Conservation (phyloP, 2,888 invertebrate species). For the Heteromyza rotundicornis region DNA sequence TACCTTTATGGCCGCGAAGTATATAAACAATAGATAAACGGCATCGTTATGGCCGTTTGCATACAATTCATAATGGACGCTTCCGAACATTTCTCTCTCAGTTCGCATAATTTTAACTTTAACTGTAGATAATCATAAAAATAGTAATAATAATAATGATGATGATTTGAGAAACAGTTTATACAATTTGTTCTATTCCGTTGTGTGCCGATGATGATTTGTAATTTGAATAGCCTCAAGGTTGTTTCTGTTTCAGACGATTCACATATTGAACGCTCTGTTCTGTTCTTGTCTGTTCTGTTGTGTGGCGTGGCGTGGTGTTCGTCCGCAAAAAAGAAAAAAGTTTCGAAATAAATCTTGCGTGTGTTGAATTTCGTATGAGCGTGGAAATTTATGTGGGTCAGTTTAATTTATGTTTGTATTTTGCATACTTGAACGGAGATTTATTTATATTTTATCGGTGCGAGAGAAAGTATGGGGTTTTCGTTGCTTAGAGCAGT, state of each 20-base stretch:
- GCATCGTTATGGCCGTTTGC: conserved; percentile 40
- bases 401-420: conserved; percentile 51
- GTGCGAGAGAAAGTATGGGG: no score
- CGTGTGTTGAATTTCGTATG: conserved; percentile 18
- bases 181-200: conserved; percentile 36
- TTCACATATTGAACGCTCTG: no score
- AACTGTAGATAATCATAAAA: conserved; percentile 29
- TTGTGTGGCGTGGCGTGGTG: no score
- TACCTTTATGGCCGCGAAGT: conserved; percentile 42
- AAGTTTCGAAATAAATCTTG: conserved; percentile 21
- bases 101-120: conserved; percentile 42
- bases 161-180: conserved; percentile 41
- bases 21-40: conserved; percentile 53
- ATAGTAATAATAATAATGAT: conserved; percentile 30
- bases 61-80: conserved; percentile 47
- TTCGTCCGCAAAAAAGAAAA: neutral
- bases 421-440: conserved; percentile 27
- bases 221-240: conserved; percentile 55
- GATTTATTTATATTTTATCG: conserved; percentile 37
- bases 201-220: conserved; percentile 38
- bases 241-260: conserved; percentile 34
- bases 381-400: conserved; percentile 45
- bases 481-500: no score
- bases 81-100: conserved; percentile 33
- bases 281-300: no score